Evolutionary conservation across 2,888 invertebrate species (phyloP), one percentile per base, ranked within the genome.

Genomic region (Reticulitermes lucifugus): DNA sequence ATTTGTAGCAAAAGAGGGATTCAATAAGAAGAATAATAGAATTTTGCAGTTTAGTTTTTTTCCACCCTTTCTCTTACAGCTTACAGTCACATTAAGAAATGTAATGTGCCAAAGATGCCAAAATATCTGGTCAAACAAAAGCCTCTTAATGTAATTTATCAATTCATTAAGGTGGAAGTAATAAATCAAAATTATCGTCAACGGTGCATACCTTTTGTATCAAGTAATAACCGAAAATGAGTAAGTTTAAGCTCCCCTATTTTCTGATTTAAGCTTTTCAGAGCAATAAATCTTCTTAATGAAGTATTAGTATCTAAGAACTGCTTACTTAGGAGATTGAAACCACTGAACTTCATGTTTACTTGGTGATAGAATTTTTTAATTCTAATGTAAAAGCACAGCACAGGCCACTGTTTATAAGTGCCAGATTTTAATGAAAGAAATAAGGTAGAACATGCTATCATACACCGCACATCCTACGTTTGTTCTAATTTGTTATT

Each of bases 111-210:
- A n/a, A 75, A 51, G 41, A 77, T 51, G 51, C 46, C 77, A 77
- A 77, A 77, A 77, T 77, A 77, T 77, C 51, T 51, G 51, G 22
- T 21, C 22, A 46, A n/a, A 77, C 29, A 77, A 51, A 77, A 77
- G 46, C 77, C 46, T 77, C 77, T 77, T 77, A 77, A 46, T 46
- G 29, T 22, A 77, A 77, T 77, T n/a, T 43, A 77, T 9, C 46
- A 77, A 77, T 77, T 77, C 51, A 77, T 77, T 77, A 77, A 46
- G 41, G n/a, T 14, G 77, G 46, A 46, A 46, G 51, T 46, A 77
- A 77, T 77, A 77, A 77, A 77, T 77, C 77, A 77, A 43, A 77
- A 77, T 77, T 77, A 77, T 77, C 77, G 21, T 46, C 7, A 43
- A 46, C 6, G 22, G 22, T 46, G 46, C n/a, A 6, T 21, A 41